Evolutionary conservation across 2,113 vertebrate genomes (phyloP).

Genomic region (Naja naja): DNA sequence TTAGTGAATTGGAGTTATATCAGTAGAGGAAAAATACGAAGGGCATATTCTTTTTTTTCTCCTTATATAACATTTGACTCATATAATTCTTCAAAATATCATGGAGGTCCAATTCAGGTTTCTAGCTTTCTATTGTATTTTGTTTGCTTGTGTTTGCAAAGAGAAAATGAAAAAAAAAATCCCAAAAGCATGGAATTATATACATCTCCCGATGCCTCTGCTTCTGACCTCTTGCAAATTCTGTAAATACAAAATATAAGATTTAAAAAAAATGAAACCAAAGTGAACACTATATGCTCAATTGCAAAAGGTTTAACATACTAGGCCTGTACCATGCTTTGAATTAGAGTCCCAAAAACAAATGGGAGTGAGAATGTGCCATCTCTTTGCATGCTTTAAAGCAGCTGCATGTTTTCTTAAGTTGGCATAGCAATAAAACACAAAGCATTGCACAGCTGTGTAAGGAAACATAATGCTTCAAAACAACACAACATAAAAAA

Average conservation of each 20-base stretch:
- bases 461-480: background rate
- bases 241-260: background rate
- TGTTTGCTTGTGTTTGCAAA: background rate
- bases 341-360: background rate
- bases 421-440: background rate
- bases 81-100: background rate
- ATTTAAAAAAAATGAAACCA: background rate
- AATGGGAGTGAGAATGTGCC: background rate
- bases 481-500: background rate
- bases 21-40: background rate
- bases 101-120: background rate
- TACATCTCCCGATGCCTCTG: background rate
- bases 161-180: background rate
- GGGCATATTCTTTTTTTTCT: background rate
- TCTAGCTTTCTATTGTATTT: background rate
- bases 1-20: background rate
- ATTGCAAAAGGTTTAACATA: background rate
- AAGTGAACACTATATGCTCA: background rate
- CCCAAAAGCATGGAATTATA: background rate
- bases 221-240: background rate
- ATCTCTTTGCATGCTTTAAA: background rate
- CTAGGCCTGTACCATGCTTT: background rate
- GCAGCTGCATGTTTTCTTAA: background rate
- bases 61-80: background rate
- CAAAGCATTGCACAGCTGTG: background rate